phyloP scores from a whole-genome alignment of 2,113 vertebrate genomes.

The Microtus oregoni region DNA sequence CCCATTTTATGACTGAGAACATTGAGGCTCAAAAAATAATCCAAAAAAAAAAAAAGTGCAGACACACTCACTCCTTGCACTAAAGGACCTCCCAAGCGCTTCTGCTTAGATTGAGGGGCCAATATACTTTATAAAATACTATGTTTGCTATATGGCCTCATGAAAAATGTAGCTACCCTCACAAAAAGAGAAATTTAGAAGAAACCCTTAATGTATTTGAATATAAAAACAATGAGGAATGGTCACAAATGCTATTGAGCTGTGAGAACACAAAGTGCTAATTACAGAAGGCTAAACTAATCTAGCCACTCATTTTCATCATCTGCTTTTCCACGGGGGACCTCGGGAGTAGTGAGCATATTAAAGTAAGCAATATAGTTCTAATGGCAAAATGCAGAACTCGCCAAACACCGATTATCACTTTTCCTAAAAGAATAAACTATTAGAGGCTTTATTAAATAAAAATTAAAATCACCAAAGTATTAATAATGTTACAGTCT shows the following conservation, averaged over 20 bases:
- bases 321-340: slow-evolving; percentile 12
- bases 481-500: background rate
- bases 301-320: background rate
- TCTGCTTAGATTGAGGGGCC: background rate
- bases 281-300: background rate
- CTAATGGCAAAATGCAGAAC: background rate
- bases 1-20: slow-evolving; percentile 17
- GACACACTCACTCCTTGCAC: background rate
- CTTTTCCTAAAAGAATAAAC: background rate
- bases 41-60: background rate
- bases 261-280: background rate
- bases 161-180: background rate
- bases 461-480: slow-evolving; percentile 33
- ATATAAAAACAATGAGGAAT: background rate
- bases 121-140: slow-evolving; percentile 27
- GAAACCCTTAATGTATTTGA: background rate
- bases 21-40: slow-evolving; percentile 9
- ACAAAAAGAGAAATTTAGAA: slow-evolving; percentile 17
- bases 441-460: background rate
- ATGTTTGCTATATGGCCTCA: background rate
- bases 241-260: background rate
- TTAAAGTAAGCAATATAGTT: background rate
- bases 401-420: background rate
- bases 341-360: background rate
- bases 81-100: background rate